Conservation (phyloP, 2,113 vertebrate species). For the Xenopus borealis region DNA sequence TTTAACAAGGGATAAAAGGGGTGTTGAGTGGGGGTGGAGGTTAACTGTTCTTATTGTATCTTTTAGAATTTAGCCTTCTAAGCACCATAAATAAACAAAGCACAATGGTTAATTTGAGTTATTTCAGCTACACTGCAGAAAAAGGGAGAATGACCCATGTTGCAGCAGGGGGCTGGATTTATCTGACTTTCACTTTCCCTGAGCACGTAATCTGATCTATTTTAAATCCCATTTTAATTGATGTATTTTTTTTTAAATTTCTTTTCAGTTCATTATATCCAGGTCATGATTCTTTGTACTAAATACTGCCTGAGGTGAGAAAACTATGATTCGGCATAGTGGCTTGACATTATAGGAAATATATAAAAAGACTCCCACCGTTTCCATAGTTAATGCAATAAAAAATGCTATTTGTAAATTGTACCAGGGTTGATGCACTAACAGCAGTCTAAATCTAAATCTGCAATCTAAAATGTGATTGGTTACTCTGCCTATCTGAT, state of each 20-base stretch:
- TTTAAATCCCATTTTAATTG: neutral
- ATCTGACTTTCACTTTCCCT: conserved; percentile 3
- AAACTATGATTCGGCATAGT: too few relatives aligned
- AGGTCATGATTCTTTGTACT: too few relatives aligned
- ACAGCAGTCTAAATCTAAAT: too few relatives aligned
- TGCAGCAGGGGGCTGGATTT: neutral
- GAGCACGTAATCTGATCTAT: neutral
- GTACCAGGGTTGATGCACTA: too few relatives aligned
- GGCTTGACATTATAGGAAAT: too few relatives aligned
- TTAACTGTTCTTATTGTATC: neutral
- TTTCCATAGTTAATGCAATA: too few relatives aligned
- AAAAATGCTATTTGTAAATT: too few relatives aligned
- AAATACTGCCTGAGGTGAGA: too few relatives aligned
- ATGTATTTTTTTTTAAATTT: neutral
- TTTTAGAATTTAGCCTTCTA: neutral
- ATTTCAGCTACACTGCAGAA: conserved; percentile 2
- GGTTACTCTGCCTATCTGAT: too few relatives aligned
- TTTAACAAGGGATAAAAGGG: neutral
- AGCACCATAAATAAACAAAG: conserved; percentile 19
- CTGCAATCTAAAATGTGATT: too few relatives aligned
- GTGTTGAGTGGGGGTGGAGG: neutral
- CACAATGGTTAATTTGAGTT: conserved; percentile 6
- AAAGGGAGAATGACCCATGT: conserved; percentile 7
- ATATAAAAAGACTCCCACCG: too few relatives aligned
- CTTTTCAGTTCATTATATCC: neutral